phyloP scores from a whole-genome alignment of 2,797 vertebrate species.

The Anguilla anguilla region DNA sequence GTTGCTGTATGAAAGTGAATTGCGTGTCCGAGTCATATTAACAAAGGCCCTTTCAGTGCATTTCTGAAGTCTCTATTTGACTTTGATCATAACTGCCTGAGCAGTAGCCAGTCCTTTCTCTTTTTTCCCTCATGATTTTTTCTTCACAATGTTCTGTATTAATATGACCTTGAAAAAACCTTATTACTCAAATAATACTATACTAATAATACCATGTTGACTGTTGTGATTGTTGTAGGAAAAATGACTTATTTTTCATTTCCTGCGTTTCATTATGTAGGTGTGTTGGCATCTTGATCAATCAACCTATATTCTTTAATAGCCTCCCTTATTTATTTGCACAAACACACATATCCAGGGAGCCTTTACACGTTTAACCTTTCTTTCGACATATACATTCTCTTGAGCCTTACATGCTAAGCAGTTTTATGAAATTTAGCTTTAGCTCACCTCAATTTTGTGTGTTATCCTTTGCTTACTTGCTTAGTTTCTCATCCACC shows the following conservation, averaged over 20 bases:
- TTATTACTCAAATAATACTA: not conserved
- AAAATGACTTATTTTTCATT: not conserved
- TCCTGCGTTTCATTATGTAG: not conserved
- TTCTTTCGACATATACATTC: not conserved
- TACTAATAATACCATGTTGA: not conserved
- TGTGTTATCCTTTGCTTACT: not conserved
- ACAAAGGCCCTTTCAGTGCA: not conserved
- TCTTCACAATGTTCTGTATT: not conserved
- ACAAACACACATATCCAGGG: not conserved
- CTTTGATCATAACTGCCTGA: not conserved
- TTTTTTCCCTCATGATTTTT: not conserved
- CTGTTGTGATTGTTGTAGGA: not conserved
- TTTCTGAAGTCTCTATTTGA: constrained; percentile 14
- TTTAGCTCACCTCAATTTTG: not conserved
- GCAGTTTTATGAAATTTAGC: not conserved
- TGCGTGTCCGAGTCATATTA: not conserved
- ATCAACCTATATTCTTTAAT: not conserved
- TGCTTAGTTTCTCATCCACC: not conserved
- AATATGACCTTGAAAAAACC: not conserved
- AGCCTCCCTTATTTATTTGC: not conserved
- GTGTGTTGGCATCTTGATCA: not conserved
- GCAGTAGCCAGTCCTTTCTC: not conserved
- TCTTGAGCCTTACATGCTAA: not conserved
- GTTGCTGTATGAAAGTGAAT: not conserved
- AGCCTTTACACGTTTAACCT: not conserved